Percentiles rank a stretch among this genome's conserved stretches.
Evolutionary conservation across 2,797 vertebrate species (phyloP).

Genomic region (Esox lucius): DNA sequence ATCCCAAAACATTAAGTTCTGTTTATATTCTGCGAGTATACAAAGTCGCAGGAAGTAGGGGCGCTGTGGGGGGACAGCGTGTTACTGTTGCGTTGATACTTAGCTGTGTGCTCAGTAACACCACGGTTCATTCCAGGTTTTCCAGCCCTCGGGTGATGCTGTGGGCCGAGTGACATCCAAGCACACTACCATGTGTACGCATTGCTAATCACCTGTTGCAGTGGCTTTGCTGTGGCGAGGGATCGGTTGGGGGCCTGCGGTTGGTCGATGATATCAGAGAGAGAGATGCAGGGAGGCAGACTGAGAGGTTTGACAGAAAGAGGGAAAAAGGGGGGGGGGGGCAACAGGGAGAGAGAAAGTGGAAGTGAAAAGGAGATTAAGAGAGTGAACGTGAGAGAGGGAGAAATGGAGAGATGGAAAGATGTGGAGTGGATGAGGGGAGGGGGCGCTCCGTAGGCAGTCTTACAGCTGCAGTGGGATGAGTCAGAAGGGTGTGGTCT

Average conservation of each 20-base stretch:
- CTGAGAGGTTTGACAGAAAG: neutral
- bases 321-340: neutral
- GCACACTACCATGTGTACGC: conserved; percentile 39
- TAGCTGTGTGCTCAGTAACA: conserved; percentile 22
- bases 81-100: too few species aligned
- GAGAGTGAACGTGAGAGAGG: neutral
- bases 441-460: neutral
- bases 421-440: neutral
- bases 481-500: conserved; percentile 68
- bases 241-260: conserved; percentile 37
- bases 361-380: neutral
- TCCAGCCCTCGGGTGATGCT: conserved; percentile 27
- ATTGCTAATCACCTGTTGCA: conserved; percentile 41
- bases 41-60: too few species aligned
- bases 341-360: neutral
- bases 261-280: conserved; percentile 57
- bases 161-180: conserved; percentile 44
- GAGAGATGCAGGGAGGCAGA: neutral
- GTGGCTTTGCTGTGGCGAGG: conserved; percentile 34
- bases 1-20: too few species aligned
- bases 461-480: conserved; percentile 40
- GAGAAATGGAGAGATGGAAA: neutral
- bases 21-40: too few species aligned
- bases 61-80: too few species aligned
- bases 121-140: conserved; percentile 40